Base-by-base conservation (phyloP, 1,140 invertebrate species). In the Araneus ventricosus region DNA sequence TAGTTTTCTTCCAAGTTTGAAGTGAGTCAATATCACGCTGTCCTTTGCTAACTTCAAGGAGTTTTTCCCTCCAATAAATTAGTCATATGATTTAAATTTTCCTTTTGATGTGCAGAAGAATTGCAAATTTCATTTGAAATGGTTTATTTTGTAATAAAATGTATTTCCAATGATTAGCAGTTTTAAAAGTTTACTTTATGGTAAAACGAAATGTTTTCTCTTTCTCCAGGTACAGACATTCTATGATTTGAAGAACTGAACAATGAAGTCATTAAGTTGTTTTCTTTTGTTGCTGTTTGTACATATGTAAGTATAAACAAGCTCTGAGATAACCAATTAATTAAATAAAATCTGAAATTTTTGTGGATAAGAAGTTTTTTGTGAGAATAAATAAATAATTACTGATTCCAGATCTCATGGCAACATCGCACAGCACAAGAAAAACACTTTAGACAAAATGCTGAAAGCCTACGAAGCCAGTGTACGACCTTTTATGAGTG, bases 361-460 rank as follows among this genome's bases (percentile, higher is more conserved):
- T 30, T n/a, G 59, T n/a, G 20, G 6, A 0, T 61, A 22, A 22
- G 4, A 61, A 67, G 0, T 67, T 1, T n/a, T 63, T 82, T 82
- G 39, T 82, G 14, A 45, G 30, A 84, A 41, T 75, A 57, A 17
- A 27, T 45, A 45, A 6, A n/a, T 82, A 52, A 61, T 87, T n/a
- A 6, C 4, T n/a, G 17, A 34, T 84, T 61, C 39, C 17, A 92
- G 90, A 1, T 59, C 61, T 70, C 5, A 45, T 24, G 80, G 59
- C 8, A 92, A 86, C n/a, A 86, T 92, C 10, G 82, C 80, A 17
- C 80, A 92, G 22, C 82, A 85, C 1, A 80, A 82, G 24, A 92
- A 92, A 52, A 92, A 57, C 41, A 82, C 82, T 57, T 37, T 92
- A 34, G 82, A 86, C 34, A 92, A 92, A 86, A 92, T 92, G 39